Evolutionary conservation across 2,888 invertebrate species (phyloP), one percentile per base, ranked within the genome.

Genomic region (Sicus ferrugineus): DNA sequence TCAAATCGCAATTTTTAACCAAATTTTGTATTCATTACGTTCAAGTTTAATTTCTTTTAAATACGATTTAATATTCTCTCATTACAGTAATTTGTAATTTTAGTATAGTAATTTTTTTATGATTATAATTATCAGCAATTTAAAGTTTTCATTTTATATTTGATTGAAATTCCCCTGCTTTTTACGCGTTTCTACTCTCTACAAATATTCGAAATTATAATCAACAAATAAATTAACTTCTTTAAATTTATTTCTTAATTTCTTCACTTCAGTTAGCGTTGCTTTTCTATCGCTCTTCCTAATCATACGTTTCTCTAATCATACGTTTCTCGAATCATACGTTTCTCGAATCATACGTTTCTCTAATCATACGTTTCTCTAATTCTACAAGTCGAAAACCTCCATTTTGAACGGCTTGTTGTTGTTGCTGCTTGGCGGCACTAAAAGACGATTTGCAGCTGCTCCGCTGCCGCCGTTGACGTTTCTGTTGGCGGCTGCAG

Each of bases 321-420:
- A n/a, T 50, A 68, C 3, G 38, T 42, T 58, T 30, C 16, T 23
- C 21, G 69, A 72, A 67, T 73, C 74, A 85, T 84, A 88, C 83
- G n/a, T n/a, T n/a, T n/a, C n/a, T n/a, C n/a, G n/a, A n/a, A n/a
- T n/a, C n/a, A n/a, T n/a, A n/a, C n/a, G n/a, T n/a, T n/a, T n/a
- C n/a, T n/a, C n/a, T n/a, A n/a, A n/a, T 64, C 30, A n/a, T 50
- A 68, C 3, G 38, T 42, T 58, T 30, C 16, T 23, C 21, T 70
- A 72, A 67, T 73, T 75, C 85, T 84, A 88, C 83, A 86, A 87
- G 79, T 88, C 87, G 82, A 87, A 86, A 75, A 88, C 87, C 83
- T 89, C 87, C 88, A 89, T 89, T 82, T 87, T 87, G 79, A 88
- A 88, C 71, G 86, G 83, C 80, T 87, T 42, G 42, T 42, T 42